Evolutionary conservation across 2,113 vertebrate species (phyloP).

Genomic region (Micronisus gabar): DNA sequence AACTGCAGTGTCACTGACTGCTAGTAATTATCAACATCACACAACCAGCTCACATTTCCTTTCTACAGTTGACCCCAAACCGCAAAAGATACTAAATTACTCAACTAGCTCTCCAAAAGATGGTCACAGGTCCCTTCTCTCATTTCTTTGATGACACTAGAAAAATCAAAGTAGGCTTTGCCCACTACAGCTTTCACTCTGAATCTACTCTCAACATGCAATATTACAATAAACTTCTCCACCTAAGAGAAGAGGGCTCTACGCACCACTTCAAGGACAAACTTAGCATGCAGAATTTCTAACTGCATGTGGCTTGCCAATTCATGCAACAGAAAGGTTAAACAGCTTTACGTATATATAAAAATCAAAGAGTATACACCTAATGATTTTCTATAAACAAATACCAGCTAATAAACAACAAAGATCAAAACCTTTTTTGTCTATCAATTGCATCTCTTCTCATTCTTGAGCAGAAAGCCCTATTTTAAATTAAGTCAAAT

Average conservation of each 20-base stretch:
- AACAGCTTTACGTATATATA: neutral
- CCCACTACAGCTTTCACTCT: neutral
- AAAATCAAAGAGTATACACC: neutral
- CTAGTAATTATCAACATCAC: neutral
- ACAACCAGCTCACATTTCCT: neutral
- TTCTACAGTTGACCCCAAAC: neutral
- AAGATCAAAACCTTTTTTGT: neutral
- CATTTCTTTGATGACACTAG: neutral
- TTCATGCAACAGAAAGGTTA: neutral
- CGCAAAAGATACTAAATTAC: neutral
- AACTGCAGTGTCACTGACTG: neutral
- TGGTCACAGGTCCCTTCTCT: neutral
- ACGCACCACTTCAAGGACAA: neutral
- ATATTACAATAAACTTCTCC: neutral
- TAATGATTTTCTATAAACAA: neutral
- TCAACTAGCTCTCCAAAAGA: neutral
- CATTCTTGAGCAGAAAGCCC: neutral
- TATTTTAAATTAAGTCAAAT: neutral
- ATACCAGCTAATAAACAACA: neutral
- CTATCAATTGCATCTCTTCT: neutral
- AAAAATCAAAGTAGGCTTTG: neutral
- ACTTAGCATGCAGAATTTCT: neutral
- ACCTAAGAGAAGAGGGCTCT: neutral
- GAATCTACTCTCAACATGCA: neutral
- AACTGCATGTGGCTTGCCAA: neutral